phyloP scores from a whole-genome alignment of 2,888 invertebrate species.

The Eilema sororculum region DNA sequence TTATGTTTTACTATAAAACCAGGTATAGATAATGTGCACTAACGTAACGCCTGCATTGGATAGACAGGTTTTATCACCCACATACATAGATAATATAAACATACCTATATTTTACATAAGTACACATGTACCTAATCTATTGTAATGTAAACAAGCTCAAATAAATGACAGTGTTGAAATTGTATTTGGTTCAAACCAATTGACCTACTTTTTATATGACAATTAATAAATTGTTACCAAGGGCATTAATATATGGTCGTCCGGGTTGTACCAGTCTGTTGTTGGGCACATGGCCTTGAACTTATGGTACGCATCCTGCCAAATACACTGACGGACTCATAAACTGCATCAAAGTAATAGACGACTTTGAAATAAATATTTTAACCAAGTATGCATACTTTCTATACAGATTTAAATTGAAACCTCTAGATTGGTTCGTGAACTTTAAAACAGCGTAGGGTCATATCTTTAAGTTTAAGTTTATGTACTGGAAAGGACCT shows the following conservation, averaged over 20 bases:
- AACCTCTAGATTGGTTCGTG: too few species aligned
- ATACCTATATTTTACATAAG: neutral
- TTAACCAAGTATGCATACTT: too few species aligned
- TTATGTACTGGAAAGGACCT: too few species aligned
- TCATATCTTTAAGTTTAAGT: too few species aligned
- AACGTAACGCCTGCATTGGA: too few species aligned
- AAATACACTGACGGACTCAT: too few species aligned
- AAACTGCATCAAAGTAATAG: too few species aligned
- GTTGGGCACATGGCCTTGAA: slow-evolving; percentile 56
- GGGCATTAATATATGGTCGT: slow-evolving; percentile 40
- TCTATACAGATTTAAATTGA: too few species aligned
- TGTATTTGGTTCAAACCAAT: slow-evolving; percentile 54
- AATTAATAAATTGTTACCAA: slow-evolving; percentile 48
- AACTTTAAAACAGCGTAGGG: too few species aligned
- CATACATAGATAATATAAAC: neutral
- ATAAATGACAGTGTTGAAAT: slow-evolving; percentile 65
- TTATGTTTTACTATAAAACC: too few species aligned
- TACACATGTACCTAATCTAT: slow-evolving; percentile 10
- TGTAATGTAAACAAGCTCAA: slow-evolving; percentile 81
- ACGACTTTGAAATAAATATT: too few species aligned
- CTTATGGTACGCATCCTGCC: slow-evolving; percentile 56
- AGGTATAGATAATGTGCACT: too few species aligned
- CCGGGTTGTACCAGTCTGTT: slow-evolving; percentile 32
- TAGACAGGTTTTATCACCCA: neutral
- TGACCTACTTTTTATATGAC: slow-evolving; percentile 50